Evolutionary conservation across 2,797 vertebrate genomes (phyloP), one percentile per base, ranked within the genome.

Genomic region (Sarcoramphus papa): DNA sequence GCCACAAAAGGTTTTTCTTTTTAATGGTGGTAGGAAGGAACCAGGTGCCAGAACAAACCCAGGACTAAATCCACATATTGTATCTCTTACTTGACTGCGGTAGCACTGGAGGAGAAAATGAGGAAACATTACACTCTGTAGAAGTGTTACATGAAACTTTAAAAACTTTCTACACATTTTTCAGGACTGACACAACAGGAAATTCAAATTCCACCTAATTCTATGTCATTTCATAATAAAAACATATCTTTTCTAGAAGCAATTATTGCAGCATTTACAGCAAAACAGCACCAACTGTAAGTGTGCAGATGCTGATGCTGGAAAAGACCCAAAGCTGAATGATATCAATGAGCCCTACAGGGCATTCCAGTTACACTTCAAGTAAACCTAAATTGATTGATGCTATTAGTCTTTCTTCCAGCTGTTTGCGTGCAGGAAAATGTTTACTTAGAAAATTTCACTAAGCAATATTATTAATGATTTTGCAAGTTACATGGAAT

Each of bases 211-310:
- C 20, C 72, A 27, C 17, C 6, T 53, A 56, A 51, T 45, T 80
- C 11, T n/a, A 19, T 73, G 43, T 7, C 0, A 63, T 88, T 85
- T 85, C 12, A 14, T 30, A 65, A 47, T 24, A 74, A 68, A 85
- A 5, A 3, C 1, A 0, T 53, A 17, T 15, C 0, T 63, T 85
- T 77, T 59, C 40, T 73, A 73, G 63, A 73, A 73, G 14, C 6
- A 67, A 12, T 33, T 31, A 16, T 51, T 51, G 30, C 4, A 33
- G 12, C 30, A 25, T 51, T 90, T 56, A 57, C 53, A 89, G 50
- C 2, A 3, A 72, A 88, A 33, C 21, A 54, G 6, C 25, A 73
- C 14, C 24, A 62, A 27, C 9, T 40, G 1, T 40, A 67, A 78
- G 3, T 22, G 50, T 51, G 41, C 30, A 64, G 75, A 72, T 67